Evolutionary conservation across 2,888 invertebrate genomes (phyloP), one percentile per base, ranked within the genome.

Genomic region (Eristalis intricaria): DNA sequence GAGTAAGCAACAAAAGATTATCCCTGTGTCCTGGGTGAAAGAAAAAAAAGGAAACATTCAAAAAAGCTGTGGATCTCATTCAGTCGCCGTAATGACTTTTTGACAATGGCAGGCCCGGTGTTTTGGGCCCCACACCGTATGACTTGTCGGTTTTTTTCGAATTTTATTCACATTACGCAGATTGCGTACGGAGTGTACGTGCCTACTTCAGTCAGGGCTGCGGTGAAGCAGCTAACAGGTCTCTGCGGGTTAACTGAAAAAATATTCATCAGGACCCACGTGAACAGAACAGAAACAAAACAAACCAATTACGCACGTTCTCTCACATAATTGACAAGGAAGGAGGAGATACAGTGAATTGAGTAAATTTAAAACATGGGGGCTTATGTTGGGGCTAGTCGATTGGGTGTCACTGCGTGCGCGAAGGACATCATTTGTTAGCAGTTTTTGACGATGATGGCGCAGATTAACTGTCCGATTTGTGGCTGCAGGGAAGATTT

Each of bases 11-110:
- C 69, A 69, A 58, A 38, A 58, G 69, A 69, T 69, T 69, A 69
- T 69, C 69, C 22, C 32, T 19, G 50, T 50, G 19, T n/a, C 50
- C 50, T 50, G 2, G 32, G 22, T 19, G 19, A 22, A 22, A 50
- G 58, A 22, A 35, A 11, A 4, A 69, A 69, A 69, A 58, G 26
- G 26, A 26, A 15, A 56, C 38, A 38, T 38, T 38, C 38, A 38
- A 38, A 38, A 38, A 50, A 50, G 19, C 19, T 8, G 7, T 50
- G 19, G 50, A 19, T 50, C 19, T 19, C 50, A 50, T 50, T 50
- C 50, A 50, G 50, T 50, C 50, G 19, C 69, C 23, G 58, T 71
- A 71, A 71, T 71, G 71, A 71, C 71, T 61, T 71, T 71, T 61
- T 71, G 71, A 71, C 71, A 71, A 71, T 71, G 61, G 29, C 26